Evolutionary conservation across 2,888 invertebrate genomes (phyloP).

Genomic region (Entomobrya proxima): DNA sequence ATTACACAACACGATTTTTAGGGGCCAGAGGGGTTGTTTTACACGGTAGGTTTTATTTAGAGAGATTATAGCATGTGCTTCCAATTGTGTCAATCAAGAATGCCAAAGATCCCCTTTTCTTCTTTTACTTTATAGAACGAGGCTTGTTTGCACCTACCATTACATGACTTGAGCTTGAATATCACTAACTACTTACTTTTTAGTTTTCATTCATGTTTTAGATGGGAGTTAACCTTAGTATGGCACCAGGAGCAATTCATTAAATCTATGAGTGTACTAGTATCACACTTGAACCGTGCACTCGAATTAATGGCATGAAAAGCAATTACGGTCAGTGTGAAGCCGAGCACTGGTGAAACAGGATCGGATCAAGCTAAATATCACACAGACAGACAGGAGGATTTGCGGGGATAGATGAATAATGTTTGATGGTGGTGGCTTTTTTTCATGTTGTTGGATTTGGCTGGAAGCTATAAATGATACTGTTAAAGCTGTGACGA

Average conservation of each 20-base stretch:
- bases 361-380: not conserved
- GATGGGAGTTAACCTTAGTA: slow-evolving; percentile 6
- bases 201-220: not conserved
- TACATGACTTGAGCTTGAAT: not conserved
- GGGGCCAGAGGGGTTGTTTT: not conserved
- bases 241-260: slow-evolving; percentile 42
- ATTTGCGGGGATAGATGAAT: not conserved
- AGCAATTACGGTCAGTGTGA: slow-evolving; percentile 48
- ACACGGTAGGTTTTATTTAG: not conserved
- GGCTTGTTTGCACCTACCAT: not conserved
- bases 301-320: slow-evolving; percentile 51
- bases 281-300: slow-evolving; percentile 45
- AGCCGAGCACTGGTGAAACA: slow-evolving; percentile 4
- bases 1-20: not conserved
- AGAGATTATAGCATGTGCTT: slow-evolving; percentile 34
- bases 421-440: not conserved
- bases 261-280: slow-evolving; percentile 49
- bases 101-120: not conserved
- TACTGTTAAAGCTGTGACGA: not conserved
- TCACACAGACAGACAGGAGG: not conserved
- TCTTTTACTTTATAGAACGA: not conserved
- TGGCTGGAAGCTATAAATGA: not conserved
- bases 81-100: slow-evolving; percentile 35
- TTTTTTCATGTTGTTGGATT: not conserved
- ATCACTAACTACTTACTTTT: not conserved